Conservation (phyloP, 2,888 invertebrate species). For the Nudaria mundana region DNA sequence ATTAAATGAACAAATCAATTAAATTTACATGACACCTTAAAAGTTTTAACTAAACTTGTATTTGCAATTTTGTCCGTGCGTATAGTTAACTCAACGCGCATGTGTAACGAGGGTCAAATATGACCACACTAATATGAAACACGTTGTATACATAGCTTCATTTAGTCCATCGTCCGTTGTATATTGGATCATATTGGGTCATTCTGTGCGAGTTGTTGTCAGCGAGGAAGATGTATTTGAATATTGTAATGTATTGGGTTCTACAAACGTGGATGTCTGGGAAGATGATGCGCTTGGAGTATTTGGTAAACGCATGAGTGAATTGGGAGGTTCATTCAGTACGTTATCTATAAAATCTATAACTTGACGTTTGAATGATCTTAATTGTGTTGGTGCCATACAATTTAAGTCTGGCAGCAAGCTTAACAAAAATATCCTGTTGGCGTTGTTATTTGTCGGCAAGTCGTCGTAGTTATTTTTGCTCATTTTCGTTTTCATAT, state of each 20-base stretch:
- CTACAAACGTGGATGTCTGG: background rate
- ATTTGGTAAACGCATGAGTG: conserved; percentile 1
- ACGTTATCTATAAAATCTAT: conserved; percentile 3
- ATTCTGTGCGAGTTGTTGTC: conserved; percentile 2
- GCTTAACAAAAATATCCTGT: conserved; percentile 3
- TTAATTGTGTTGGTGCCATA: no score
- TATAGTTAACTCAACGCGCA: no score
- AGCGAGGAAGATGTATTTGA: conserved; percentile 1
- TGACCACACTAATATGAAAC: no score
- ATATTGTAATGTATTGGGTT: background rate
- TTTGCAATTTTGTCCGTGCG: no score
- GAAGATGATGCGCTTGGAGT: background rate
- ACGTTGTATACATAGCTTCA: conserved; percentile 6
- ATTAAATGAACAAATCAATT: no score
- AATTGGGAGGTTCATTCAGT: conserved; percentile 1
- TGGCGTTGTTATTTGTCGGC: conserved; percentile 2
- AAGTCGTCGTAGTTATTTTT: no score
- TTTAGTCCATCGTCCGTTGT: conserved; percentile 4
- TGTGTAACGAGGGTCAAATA: no score
- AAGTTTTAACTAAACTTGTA: no score
- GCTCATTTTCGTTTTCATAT: conserved; percentile 11
- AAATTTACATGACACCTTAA: no score
- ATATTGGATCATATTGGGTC: conserved; percentile 3
- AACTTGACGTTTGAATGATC: conserved; percentile 3
- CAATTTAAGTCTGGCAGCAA: conserved; percentile 2